Percentiles rank a stretch among this genome's conserved stretches.
Conservation (phyloP, 2,113 vertebrate genomes). For the Columba livia region DNA sequence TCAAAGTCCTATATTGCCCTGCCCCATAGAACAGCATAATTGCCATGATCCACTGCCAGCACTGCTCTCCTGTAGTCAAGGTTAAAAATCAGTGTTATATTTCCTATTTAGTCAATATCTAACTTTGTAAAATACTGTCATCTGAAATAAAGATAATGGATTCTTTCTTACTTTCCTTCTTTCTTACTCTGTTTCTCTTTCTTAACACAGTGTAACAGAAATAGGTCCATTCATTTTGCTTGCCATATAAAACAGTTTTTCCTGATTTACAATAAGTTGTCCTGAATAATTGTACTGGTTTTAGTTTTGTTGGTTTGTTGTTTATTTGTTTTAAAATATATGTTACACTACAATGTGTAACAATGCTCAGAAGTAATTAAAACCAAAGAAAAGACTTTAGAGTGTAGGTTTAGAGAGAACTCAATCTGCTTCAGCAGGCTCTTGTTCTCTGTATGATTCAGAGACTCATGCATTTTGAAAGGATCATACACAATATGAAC, state of each 20-base stretch:
- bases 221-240: neutral
- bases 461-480: too few relatives aligned
- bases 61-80: neutral
- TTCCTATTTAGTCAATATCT: neutral
- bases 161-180: too few relatives aligned
- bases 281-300: neutral
- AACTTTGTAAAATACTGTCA: neutral
- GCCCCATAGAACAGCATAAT: neutral
- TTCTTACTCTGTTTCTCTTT: neutral
- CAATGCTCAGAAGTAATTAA: too few relatives aligned
- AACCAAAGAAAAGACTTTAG: too few relatives aligned
- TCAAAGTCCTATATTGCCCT: neutral
- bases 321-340: too few relatives aligned
- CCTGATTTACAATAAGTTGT: neutral
- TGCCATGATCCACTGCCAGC: neutral
- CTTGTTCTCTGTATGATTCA: too few relatives aligned
- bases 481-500: too few relatives aligned
- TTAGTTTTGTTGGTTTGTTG: neutral
- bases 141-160: neutral
- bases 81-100: neutral
- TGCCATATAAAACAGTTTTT: neutral
- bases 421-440: too few relatives aligned
- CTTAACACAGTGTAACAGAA: neutral
- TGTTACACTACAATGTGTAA: too few relatives aligned
- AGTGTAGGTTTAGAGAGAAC: too few relatives aligned